These are phyloP conservation scores for Drosophila sucinea DNA, from an alignment of 1,140 invertebrate genomes.

Conservation along the genomic window DNA sequence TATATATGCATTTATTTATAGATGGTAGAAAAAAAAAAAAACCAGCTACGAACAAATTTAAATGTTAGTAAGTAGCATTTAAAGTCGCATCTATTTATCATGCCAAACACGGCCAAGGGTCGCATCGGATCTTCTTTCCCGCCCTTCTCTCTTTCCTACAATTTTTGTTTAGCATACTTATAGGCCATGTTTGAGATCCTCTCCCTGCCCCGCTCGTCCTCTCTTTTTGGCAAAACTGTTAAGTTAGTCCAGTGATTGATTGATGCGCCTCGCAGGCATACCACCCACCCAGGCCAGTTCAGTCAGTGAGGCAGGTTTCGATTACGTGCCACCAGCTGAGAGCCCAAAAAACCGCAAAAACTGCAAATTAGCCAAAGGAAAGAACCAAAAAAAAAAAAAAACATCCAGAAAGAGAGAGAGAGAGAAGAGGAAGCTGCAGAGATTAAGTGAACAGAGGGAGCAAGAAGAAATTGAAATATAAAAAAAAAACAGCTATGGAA, in stretches of 20 bases:
- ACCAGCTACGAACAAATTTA: slow-evolving; percentile 10
- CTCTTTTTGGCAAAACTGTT: slow-evolving; percentile 17
- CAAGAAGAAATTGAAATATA: neutral
- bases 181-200: slow-evolving; percentile 12
- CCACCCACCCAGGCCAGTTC: neutral
- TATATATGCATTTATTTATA: slow-evolving; percentile 32
- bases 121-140: slow-evolving; percentile 26
- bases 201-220: neutral
- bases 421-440: neutral
- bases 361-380: slow-evolving; percentile 43
- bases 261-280: slow-evolving; percentile 40
- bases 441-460: neutral
- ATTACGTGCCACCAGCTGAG: slow-evolving; percentile 57
- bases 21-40: slow-evolving; percentile 13
- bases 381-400: slow-evolving; percentile 12
- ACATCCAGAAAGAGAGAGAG: neutral
- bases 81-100: slow-evolving; percentile 62
- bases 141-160: slow-evolving; percentile 17
- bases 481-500: neutral
- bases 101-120: slow-evolving; percentile 45
- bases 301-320: slow-evolving; percentile 34
- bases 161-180: slow-evolving; percentile 66
- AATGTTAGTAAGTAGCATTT: slow-evolving; percentile 48
- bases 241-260: slow-evolving; percentile 59
- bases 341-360: slow-evolving; percentile 42